Evolutionary conservation across 2,797 vertebrate species (phyloP).

Genomic region (Gadopsis marmoratus): DNA sequence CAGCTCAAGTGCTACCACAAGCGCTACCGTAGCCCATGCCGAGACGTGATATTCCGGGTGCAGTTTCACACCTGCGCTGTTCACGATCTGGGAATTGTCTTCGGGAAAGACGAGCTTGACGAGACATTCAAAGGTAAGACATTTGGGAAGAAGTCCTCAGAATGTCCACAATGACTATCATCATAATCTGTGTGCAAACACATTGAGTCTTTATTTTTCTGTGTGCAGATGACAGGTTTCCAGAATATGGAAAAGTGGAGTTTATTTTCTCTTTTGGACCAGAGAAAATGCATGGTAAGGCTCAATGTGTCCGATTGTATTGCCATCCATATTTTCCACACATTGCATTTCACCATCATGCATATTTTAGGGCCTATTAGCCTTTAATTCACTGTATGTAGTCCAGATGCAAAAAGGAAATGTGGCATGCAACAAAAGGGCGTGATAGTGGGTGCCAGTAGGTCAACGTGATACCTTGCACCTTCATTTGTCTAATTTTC

Average conservation of each 20-base stretch:
- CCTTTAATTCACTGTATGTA: neutral
- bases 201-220: slow-evolving; percentile 4
- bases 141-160: neutral
- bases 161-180: neutral
- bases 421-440: neutral
- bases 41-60: slow-evolving; percentile 95
- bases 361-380: neutral
- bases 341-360: neutral
- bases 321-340: neutral
- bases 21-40: slow-evolving; percentile 91
- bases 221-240: slow-evolving; percentile 93
- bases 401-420: neutral
- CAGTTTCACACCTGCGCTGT: slow-evolving; percentile 98
- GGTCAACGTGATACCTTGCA: neutral
- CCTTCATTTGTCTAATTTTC: neutral
- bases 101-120: slow-evolving; percentile 96
- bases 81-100: slow-evolving; percentile 93
- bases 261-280: slow-evolving; percentile 98
- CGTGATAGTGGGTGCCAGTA: neutral
- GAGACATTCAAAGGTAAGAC: slow-evolving; percentile 94
- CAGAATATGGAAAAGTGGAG: slow-evolving; percentile 98
- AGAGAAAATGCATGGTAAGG: slow-evolving; percentile 96
- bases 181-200: neutral
- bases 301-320: slow-evolving; percentile 24
- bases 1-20: slow-evolving; percentile 99